Evolutionary conservation across 2,888 invertebrate species (phyloP), one percentile per base, ranked within the genome.

Genomic region (Temnothorax rugatulus): DNA sequence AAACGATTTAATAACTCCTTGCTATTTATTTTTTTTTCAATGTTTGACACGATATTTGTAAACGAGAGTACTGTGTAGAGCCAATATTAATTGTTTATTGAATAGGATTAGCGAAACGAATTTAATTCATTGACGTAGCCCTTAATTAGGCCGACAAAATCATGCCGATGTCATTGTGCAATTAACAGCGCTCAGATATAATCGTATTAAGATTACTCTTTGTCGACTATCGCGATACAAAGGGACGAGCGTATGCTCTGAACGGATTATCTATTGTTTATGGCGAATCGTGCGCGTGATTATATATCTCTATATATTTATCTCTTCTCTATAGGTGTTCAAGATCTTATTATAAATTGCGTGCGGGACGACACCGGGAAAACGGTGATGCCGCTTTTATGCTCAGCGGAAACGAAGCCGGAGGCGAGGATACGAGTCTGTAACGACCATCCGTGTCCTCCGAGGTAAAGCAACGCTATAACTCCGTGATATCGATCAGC

Each of bases 371-470:
- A 98, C 93, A 98, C 97, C 84, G 97, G 97, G 13, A 97, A 98
- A 92, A 97, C 98, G 4, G 98, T 98, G 0, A 98, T 97, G 8
- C 98, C 98, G 0, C 97, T 97, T 93, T 96, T 98, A 94, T 99
- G 99, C 92, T 97, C 98, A 50, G 97, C 97, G 0, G 97, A 98
- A 90, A 97, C 97, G 0, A 98, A 98, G 93, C 99, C 99, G 0
- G 98, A 99, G 94, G 97, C 98, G 71, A 96, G 98, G 85, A 98
- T 98, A 50, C 96, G 98, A 92, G 98, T 98, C 0, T 99, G 99
- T 95, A 99, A 99, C 94, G 99, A 99, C 92, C 97, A 98, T 86
- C 98, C 99, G 0, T 99, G 99, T 93, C 99, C 99, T 2, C 99
- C 99, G 0, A 96, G 98, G 96, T 97, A 96, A 90, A 50, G 8